A percentile compares a stretch with the other conserved stretches of the same genome.
phyloP scores from a whole-genome alignment of 2,797 vertebrate species.

The Momotus momota region DNA sequence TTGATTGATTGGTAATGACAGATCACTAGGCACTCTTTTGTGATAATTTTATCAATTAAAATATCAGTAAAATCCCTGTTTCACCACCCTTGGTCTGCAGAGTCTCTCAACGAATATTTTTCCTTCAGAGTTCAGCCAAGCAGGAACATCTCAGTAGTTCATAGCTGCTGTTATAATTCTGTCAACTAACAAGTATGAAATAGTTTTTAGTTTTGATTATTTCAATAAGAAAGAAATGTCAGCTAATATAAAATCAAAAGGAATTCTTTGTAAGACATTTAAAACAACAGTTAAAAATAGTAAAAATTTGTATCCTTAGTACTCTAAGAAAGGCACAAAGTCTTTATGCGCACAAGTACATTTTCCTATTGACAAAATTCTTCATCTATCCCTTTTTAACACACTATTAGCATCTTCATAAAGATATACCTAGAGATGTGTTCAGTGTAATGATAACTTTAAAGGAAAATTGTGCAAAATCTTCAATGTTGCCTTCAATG shows the following conservation, averaged over 20 bases:
- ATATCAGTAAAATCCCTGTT: not conserved
- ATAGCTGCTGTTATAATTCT: not conserved
- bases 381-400: not conserved
- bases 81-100: fast-evolving
- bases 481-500: not conserved
- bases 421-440: not conserved
- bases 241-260: not conserved
- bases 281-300: not conserved
- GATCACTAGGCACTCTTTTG: not conserved
- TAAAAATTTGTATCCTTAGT: fast-evolving
- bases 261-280: not conserved
- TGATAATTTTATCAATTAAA: not conserved
- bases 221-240: not conserved
- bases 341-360: not conserved
- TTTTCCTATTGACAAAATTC: not conserved
- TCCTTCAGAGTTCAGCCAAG: not conserved
- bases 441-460: not conserved
- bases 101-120: not conserved
- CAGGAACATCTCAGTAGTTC: not conserved
- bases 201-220: not conserved
- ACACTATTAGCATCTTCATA: not conserved
- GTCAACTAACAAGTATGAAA: not conserved
- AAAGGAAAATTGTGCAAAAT: not conserved
- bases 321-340: not conserved
- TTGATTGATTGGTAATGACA: not conserved